Base-by-base conservation (phyloP, 2,797 vertebrate species). In the Bradypodion ventrale region DNA sequence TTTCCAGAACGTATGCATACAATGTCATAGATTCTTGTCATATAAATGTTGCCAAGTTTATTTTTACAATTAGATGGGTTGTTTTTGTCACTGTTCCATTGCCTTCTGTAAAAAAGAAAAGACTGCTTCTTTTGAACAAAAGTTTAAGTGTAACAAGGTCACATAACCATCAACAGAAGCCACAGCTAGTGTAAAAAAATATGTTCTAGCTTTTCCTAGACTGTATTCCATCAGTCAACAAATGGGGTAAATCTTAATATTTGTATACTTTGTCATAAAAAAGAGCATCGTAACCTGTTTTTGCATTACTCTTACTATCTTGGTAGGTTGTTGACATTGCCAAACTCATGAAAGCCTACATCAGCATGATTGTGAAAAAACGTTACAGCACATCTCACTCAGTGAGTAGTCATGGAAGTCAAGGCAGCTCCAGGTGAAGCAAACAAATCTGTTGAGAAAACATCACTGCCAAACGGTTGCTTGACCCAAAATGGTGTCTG, bases 341-440 rank as follows among this genome's bases (percentile, higher is more conserved):
- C 80, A 99, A 99, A 93, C 96, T 99, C 90, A 99, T 99, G 98
- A 99, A 99, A 93, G 98, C 98, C 78, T 99, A 99, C 94, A 99
- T 99, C 96, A 98, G 98, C 94, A 98, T 98, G 97, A 99, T 99
- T 0, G 98, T 99, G 85, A 98, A 98, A 94, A 99, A 98, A 91
- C 98, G 98, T 93, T 98, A 98, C 94, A 99, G 98, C 94, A 98
- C 97, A 92, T 97, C 97, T 6, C 97, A 97, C 44, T 99, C 98
- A 0, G 93, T 97, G 94, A 97, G 98, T 87, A 99, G 98, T 93
- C 97, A 97, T 1, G 97, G 96, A 89, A 98, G 97, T 92, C 97
- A 97, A 85, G 93, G 95, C 60, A 97, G 97, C 93, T 96, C 95
- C 95, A 98, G 98, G 96, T 99, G 97, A 99, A 94, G 65, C 13